Evolutionary conservation across 2,113 vertebrate species (phyloP).

Genomic region (Chloropsis cyanopogon): DNA sequence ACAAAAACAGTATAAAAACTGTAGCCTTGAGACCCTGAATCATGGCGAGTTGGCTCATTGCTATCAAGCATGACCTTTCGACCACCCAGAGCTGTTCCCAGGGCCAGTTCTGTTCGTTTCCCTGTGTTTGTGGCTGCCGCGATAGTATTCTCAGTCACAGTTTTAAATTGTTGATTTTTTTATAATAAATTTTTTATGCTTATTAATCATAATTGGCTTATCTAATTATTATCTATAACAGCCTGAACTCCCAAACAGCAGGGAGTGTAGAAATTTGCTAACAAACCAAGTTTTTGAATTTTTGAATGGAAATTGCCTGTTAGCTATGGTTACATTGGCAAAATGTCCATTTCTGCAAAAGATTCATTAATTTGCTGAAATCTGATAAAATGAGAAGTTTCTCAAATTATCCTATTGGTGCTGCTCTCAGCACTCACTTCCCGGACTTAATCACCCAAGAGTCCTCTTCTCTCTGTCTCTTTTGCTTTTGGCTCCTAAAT

Average conservation of each 20-base stretch:
- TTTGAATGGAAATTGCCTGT: background rate
- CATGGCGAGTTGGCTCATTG: too few species aligned
- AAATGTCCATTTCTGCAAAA: background rate
- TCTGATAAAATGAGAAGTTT: background rate
- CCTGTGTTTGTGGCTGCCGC: too few species aligned
- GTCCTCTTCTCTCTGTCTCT: background rate
- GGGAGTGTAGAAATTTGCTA: background rate
- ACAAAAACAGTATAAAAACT: too few species aligned
- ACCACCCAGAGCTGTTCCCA: too few species aligned
- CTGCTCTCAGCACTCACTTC: background rate
- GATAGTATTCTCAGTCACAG: too few species aligned
- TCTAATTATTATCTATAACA: too few species aligned
- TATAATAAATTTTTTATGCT: too few species aligned
- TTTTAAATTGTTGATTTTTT: too few species aligned
- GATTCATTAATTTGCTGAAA: background rate
- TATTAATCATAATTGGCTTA: too few species aligned
- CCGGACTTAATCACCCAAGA: background rate
- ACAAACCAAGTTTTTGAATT: background rate
- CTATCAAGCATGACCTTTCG: too few species aligned
- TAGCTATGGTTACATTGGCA: background rate
- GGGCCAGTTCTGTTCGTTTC: too few species aligned
- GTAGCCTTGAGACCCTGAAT: too few species aligned
- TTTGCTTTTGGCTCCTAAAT: background rate
- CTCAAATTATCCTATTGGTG: background rate
- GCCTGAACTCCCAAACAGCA: background rate